Conservation (phyloP, 2,113 vertebrate genomes). For the Struthio camelus region DNA sequence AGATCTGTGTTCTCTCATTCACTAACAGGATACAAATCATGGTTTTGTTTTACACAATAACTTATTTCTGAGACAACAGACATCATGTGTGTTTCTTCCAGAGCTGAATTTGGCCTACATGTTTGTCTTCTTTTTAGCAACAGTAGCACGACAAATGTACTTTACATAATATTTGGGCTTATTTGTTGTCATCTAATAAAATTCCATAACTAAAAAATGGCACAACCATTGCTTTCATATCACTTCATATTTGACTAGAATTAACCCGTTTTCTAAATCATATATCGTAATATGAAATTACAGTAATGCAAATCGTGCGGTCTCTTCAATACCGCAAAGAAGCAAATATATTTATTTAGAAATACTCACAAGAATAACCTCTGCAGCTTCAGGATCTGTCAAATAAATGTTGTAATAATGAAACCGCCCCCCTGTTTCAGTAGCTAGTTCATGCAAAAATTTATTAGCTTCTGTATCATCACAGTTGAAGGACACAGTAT, state of each 20-base stretch:
- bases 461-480: constrained; percentile 76
- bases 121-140: background rate
- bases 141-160: background rate
- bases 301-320: background rate
- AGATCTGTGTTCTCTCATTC: background rate
- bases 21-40: background rate
- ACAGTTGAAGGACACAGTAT: constrained; percentile 82
- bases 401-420: constrained; percentile 66
- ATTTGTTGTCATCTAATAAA: background rate
- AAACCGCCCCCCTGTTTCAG: constrained; percentile 76
- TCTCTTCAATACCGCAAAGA: background rate
- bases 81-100: background rate
- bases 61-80: background rate
- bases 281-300: background rate
- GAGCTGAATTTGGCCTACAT: background rate
- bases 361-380: constrained; percentile 70
- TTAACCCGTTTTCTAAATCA: background rate
- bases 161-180: background rate
- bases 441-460: constrained; percentile 78
- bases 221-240: background rate
- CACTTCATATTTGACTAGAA: background rate
- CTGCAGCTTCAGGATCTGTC: constrained; percentile 37
- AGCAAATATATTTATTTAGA: background rate
- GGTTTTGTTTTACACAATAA: background rate
- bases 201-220: background rate